Base-by-base conservation (phyloP, 2,113 vertebrate species). In the Gopherus flavomarginatus region DNA sequence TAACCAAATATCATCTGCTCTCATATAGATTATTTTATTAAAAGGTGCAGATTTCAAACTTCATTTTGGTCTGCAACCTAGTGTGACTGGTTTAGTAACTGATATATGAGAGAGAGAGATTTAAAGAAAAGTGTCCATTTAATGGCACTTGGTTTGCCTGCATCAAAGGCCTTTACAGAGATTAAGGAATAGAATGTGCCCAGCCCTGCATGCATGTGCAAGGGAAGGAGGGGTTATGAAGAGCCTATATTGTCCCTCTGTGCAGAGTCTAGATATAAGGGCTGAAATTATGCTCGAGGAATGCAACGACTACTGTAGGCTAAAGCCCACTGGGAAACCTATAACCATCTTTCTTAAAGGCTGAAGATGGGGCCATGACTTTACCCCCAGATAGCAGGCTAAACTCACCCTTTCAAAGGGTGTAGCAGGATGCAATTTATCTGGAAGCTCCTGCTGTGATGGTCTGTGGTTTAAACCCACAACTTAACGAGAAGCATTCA, bases 1-100 rank as follows among this genome's bases (percentile, higher is more conserved):
- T 97, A 97, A 95, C 88, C 96, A 98, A 98, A 97, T 97, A 97
- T 98, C 95, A 97, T 98, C 96, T 93, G 93, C 91, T 98, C 96
- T 97, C 90, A 93, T 96, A 96, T 96, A 97, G 97, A 97, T 93
- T 95, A 93, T 94, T 97, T 97, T 98, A 96, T 97, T 98, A 97
- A 98, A 98, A 96, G 29, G 94, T 90, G 83, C 56, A 89, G 95
- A 92, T 98, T 95, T 96, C 62, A 89, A 90, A 92, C 95, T 95
- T 96, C 78, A 81, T 95, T 97, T 96, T 95, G 94, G 92, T 91
- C 88, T 88, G 75, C 87, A 96, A 94, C 84, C 89, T 80, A 96
- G 83, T 88, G 94, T 93, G 96, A 97, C 96, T 97, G 97, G 96
- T 93, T 97, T 96, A 97, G 94, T 85, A 96, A 91, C 90, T 54